These are phyloP conservation scores for Mobula hypostoma DNA, from an alignment of 2,113 vertebrate species.

Conservation along the genomic window DNA sequence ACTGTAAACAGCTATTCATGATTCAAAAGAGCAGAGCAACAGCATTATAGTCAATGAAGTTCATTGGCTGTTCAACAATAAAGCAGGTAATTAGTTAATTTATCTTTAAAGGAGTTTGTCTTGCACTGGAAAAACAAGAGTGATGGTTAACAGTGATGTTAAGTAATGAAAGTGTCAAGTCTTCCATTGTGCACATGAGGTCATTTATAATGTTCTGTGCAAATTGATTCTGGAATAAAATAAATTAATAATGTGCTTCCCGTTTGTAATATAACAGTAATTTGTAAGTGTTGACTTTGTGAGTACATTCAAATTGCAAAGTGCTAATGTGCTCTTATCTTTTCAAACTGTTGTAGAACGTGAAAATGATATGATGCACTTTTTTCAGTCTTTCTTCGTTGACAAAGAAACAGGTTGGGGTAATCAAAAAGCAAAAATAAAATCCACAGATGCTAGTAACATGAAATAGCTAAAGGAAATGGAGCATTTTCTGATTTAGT, in stretches of 20 bases:
- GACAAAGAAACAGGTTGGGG: neutral
- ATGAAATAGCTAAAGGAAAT: too few relatives aligned
- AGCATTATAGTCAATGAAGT: neutral
- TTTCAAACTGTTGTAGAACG: neutral
- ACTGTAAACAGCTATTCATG: neutral
- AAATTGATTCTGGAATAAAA: slow-evolving; percentile 30
- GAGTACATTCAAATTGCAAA: slow-evolving; percentile 8
- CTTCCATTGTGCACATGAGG: neutral
- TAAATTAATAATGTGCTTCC: slow-evolving; percentile 15
- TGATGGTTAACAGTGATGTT: neutral
- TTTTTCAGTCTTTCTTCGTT: neutral
- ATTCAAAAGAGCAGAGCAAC: neutral
- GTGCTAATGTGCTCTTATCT: slow-evolving; percentile 13
- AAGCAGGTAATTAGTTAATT: neutral
- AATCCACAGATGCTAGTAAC: too few relatives aligned
- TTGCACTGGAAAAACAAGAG: neutral
- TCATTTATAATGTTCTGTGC: neutral
- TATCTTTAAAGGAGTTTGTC: neutral
- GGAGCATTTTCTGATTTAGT: too few relatives aligned
- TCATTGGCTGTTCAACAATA: neutral
- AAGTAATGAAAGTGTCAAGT: slow-evolving; percentile 12
- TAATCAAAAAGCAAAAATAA: too few relatives aligned
- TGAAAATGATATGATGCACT: neutral
- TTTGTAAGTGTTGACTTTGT: slow-evolving; percentile 2
- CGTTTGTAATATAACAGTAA: slow-evolving; percentile 11